These are phyloP conservation scores for Apotomis turbidana DNA, from an alignment of 2,888 invertebrate genomes.

Conservation along the genomic window DNA sequence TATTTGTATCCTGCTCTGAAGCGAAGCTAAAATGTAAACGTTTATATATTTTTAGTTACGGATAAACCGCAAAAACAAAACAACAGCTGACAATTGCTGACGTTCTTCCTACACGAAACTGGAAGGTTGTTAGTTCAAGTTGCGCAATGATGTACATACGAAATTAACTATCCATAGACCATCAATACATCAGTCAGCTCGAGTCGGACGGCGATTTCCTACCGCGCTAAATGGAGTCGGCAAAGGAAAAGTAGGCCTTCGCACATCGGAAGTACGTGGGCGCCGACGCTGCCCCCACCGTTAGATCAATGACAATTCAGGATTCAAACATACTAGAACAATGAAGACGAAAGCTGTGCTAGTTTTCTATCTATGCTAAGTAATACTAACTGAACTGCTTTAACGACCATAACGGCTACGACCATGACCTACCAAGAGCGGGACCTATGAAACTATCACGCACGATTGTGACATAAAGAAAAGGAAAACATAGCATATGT, in stretches of 20 bases:
- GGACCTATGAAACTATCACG: background rate
- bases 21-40: background rate
- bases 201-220: conserved; percentile 33
- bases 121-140: conserved; percentile 21
- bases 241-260: conserved; percentile 46
- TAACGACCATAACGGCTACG: background rate
- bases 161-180: conserved; percentile 16
- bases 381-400: background rate
- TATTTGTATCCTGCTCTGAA: background rate
- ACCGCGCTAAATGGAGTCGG: conserved; percentile 20
- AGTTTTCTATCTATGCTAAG: background rate
- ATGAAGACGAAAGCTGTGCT: background rate
- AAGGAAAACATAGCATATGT: no score
- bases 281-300: conserved; percentile 34
- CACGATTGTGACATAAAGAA: no score
- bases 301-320: conserved; percentile 19
- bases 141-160: conserved; percentile 19
- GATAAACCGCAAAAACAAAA: background rate
- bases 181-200: conserved; percentile 29
- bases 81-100: background rate
- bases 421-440: background rate
- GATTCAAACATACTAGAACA: background rate
- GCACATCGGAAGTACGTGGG: conserved; percentile 50
- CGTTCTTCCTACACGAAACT: conserved; percentile 9
- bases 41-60: background rate